Conservation (phyloP, 2,797 vertebrate species). For the Poecilia gillii region DNA sequence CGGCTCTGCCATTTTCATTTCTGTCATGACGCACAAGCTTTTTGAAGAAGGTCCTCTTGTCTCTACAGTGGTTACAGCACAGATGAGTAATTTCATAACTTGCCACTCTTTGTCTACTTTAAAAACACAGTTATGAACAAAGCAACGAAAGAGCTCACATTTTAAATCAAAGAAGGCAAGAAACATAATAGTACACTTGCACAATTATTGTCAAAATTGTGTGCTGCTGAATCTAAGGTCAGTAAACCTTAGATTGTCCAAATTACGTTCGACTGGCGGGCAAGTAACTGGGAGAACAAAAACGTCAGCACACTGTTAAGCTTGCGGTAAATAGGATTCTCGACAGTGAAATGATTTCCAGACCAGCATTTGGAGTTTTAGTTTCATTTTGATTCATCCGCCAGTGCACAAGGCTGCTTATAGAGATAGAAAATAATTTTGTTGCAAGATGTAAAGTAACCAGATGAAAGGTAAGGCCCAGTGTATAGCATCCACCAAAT, state of each 20-base stretch:
- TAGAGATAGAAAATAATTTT: not conserved
- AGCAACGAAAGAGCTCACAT: not conserved
- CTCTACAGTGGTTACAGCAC: not conserved
- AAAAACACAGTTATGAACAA: not conserved
- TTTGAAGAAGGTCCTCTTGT: not conserved
- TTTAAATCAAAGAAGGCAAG: not conserved
- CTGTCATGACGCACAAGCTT: not conserved
- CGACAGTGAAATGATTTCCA: not conserved
- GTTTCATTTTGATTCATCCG: not conserved
- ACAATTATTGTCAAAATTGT: not conserved
- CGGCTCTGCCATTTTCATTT: not conserved
- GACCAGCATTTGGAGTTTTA: not conserved
- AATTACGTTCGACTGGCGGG: not conserved
- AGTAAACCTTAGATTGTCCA: not conserved
- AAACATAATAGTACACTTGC: not conserved
- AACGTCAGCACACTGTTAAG: not conserved
- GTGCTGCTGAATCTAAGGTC: not conserved
- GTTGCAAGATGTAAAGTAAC: not conserved
- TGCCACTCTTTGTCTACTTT: not conserved
- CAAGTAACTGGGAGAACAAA: not conserved
- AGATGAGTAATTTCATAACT: not conserved
- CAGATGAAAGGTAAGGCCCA: not conserved
- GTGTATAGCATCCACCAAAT: not conserved
- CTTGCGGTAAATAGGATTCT: not conserved
- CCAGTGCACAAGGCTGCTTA: not conserved